These are phyloP conservation scores for Clivina fossor DNA, from an alignment of 2,888 invertebrate species.

Conservation along the genomic window DNA sequence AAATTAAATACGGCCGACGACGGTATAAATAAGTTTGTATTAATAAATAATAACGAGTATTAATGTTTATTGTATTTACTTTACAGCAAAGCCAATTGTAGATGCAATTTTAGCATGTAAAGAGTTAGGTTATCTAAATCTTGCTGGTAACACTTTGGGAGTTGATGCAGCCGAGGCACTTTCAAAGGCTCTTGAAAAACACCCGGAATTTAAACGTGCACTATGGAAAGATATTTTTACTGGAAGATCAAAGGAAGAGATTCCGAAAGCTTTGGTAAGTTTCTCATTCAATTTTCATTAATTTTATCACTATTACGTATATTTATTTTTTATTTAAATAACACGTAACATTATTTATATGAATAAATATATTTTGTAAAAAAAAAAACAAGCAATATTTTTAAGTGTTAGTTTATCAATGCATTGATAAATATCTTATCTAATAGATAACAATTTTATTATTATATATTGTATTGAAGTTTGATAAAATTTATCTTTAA, in stretches of 20 bases:
- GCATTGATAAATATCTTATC: too few relatives aligned
- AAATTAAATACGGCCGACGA: slow-evolving; percentile 78
- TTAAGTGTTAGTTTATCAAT: too few relatives aligned
- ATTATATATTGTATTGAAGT: too few relatives aligned
- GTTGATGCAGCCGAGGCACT: slow-evolving; percentile 85
- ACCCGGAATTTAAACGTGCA: slow-evolving; percentile 78
- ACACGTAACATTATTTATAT: too few relatives aligned
- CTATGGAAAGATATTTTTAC: slow-evolving; percentile 98
- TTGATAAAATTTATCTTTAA: too few relatives aligned
- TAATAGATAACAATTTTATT: too few relatives aligned
- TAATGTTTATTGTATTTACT: slow-evolving; percentile 29
- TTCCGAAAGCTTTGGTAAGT: slow-evolving; percentile 83
- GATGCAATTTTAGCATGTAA: slow-evolving; percentile 73
- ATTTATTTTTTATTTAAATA: too few relatives aligned
- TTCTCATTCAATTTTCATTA: too few relatives aligned
- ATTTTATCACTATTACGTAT: too few relatives aligned
- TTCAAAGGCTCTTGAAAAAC: slow-evolving; percentile 73
- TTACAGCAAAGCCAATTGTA: slow-evolving; percentile 70
- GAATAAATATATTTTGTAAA: too few relatives aligned
- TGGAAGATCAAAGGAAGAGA: slow-evolving; percentile 91
- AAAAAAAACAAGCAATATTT: too few relatives aligned
- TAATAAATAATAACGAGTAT: slow-evolving; percentile 19
- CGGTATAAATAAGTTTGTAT: slow-evolving; percentile 59
- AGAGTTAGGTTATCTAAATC: slow-evolving; percentile 70
- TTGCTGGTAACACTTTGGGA: slow-evolving; percentile 93